These are phyloP conservation scores for Vanacampus margaritifer DNA, from an alignment of 2,113 vertebrate species.

Conservation along the genomic window DNA sequence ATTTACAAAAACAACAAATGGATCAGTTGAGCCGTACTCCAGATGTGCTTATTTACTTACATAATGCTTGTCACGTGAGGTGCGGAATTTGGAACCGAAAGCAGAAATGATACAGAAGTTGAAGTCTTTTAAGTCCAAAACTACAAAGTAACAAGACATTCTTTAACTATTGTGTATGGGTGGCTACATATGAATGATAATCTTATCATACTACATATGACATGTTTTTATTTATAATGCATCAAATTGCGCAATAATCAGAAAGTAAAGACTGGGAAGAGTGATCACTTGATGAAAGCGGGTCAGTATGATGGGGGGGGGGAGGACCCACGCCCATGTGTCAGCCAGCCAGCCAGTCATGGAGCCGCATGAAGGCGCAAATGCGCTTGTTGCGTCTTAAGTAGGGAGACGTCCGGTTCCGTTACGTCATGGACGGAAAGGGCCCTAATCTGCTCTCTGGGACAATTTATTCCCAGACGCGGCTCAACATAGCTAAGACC, in stretches of 20 bases:
- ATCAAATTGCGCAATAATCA: neutral
- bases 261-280: neutral
- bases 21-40: neutral
- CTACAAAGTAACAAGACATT: too few relatives aligned
- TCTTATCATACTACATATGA: too few relatives aligned
- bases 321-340: neutral
- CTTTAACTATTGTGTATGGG: too few relatives aligned
- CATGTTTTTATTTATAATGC: too few relatives aligned
- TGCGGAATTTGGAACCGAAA: too few relatives aligned
- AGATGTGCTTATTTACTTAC: too few relatives aligned
- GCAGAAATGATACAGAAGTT: too few relatives aligned
- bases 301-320: neutral
- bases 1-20: slow-evolving; percentile 27
- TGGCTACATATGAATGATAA: too few relatives aligned
- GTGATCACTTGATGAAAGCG: neutral
- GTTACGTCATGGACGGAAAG: slow-evolving; percentile 62
- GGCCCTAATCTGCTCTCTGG: slow-evolving; percentile 55
- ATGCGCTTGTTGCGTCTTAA: slow-evolving; percentile 2
- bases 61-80: too few relatives aligned
- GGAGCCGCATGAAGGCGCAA: slow-evolving; percentile 10
- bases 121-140: too few relatives aligned
- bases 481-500: slow-evolving; percentile 42
- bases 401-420: slow-evolving; percentile 36
- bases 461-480: slow-evolving; percentile 67
- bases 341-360: neutral